Evolutionary conservation across 1,140 invertebrate genomes (phyloP).

Genomic region (Drosophila takahashii): DNA sequence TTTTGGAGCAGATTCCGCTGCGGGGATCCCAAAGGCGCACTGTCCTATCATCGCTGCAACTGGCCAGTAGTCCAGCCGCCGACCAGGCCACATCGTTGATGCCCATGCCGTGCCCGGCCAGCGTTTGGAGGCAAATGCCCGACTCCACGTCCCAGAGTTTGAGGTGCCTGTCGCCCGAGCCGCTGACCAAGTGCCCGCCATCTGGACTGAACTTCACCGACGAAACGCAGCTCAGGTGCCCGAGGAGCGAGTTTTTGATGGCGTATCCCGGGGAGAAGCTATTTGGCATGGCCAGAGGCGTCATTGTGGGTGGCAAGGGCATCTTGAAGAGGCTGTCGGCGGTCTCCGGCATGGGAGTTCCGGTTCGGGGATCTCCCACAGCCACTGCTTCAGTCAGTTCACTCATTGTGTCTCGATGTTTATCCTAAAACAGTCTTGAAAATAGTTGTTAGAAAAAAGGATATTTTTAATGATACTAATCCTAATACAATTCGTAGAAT

Average conservation of each 20-base stretch:
- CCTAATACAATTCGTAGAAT: background rate
- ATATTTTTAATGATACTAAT: background rate
- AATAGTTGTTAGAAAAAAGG: too few species aligned
- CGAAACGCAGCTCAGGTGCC: conserved; percentile 31
- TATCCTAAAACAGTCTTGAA: too few species aligned
- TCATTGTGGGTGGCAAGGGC: conserved; percentile 11
- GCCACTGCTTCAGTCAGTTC: background rate
- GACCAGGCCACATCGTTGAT: conserved; percentile 65
- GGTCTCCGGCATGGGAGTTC: background rate
- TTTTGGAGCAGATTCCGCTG: conserved; percentile 10
- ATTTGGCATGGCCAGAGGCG: background rate
- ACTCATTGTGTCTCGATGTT: background rate
- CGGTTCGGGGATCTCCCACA: background rate
- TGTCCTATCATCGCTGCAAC: conserved; percentile 56
- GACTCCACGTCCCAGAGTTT: conserved; percentile 55
- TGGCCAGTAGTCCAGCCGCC: conserved; percentile 21
- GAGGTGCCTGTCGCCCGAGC: conserved; percentile 42
- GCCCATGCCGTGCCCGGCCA: conserved; percentile 44
- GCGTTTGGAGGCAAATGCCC: background rate
- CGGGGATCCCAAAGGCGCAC: conserved; percentile 45
- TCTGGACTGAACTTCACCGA: conserved; percentile 39
- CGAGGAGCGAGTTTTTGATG: conserved; percentile 21
- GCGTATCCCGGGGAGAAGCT: conserved; percentile 36
- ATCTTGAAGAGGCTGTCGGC: conserved; percentile 21
- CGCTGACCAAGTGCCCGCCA: conserved; percentile 43